Base-by-base conservation (phyloP, 2,888 invertebrate species). In the Drosophila cracens region DNA sequence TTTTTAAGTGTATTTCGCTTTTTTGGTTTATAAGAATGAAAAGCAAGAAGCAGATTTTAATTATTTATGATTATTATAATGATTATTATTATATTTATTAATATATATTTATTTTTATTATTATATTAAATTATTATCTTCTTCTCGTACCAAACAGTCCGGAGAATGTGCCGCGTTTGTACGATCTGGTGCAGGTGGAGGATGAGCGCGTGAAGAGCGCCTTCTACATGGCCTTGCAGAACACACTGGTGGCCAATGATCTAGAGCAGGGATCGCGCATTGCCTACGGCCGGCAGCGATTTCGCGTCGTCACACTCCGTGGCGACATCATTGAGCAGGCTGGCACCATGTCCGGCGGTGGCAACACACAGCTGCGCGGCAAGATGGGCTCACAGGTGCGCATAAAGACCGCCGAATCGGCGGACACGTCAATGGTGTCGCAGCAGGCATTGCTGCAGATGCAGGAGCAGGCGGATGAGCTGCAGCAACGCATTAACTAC, bases 341-440 rank as follows among this genome's bases (percentile, higher is more conserved):
- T 46, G 98, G 93, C 91, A 98, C 98, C 2, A 98, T 99, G 98
- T 96, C 97, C 63, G 99, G 99, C 57, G 99, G 99, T 76, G 99
- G 99, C 2, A 95, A 94, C 54, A 93, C 94, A 0, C 95, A 95
- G 4, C 93, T 95, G 69, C 95, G 95, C 54, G 98, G 98, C 0
- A 95, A 97, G 71, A 99, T 99, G 97, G 97, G 97, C 0, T 95
- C 95, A 60, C 94, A 94, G 85, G 96, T 95, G 60, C 92, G 93
- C 16, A 93, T 93, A 0, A 93, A 92, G 67, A 93, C 93, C 0
- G 92, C 90, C 70, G 92, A 93, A 77, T 87, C 93, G 0, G 83
- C 85, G 2, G 91, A 93, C 56, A 86, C 79, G 77, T 93, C 94
- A 78, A 80, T 91, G 61, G 48, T 91, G 59, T 90, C 94, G 65